These are phyloP conservation scores for Trachelus stipa DNA, from an alignment of 2,888 invertebrate genomes.

Conservation along the genomic window DNA sequence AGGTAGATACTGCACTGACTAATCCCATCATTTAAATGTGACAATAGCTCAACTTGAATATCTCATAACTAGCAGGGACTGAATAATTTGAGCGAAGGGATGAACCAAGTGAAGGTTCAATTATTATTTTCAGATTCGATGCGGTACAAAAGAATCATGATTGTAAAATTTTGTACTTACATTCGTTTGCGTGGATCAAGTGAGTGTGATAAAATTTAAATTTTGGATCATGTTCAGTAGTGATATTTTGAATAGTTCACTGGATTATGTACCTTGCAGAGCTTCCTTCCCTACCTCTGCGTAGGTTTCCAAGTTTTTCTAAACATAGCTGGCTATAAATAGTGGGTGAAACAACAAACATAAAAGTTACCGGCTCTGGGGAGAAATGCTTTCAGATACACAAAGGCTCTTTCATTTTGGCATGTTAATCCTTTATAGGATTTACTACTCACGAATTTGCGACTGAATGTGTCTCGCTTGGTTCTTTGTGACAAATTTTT, in stretches of 20 bases:
- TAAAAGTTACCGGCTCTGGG: neutral
- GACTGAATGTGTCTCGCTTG: neutral
- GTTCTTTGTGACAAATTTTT: neutral
- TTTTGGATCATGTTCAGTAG: neutral
- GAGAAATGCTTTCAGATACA: neutral
- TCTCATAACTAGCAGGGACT: neutral
- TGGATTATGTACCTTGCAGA: neutral
- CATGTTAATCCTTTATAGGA: neutral
- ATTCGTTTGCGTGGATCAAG: neutral
- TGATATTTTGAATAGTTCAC: conserved; percentile 1
- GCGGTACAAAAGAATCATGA: neutral
- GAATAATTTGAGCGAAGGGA: neutral
- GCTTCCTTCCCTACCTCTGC: neutral
- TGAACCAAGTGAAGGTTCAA: neutral
- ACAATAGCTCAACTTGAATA: neutral
- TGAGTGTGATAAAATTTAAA: neutral
- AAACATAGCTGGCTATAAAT: conserved; percentile 36
- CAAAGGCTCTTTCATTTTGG: neutral
- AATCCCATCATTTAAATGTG: conserved; percentile 13
- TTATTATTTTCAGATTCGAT: neutral
- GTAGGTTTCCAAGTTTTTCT: conserved; percentile 26
- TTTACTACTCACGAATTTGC: neutral
- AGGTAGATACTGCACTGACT: conserved; percentile 14
- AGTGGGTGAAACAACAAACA: conserved; percentile 22
- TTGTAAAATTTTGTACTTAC: neutral